phyloP scores from a whole-genome alignment of 2,113 vertebrate species.

The Ptilonorhynchus violaceus region DNA sequence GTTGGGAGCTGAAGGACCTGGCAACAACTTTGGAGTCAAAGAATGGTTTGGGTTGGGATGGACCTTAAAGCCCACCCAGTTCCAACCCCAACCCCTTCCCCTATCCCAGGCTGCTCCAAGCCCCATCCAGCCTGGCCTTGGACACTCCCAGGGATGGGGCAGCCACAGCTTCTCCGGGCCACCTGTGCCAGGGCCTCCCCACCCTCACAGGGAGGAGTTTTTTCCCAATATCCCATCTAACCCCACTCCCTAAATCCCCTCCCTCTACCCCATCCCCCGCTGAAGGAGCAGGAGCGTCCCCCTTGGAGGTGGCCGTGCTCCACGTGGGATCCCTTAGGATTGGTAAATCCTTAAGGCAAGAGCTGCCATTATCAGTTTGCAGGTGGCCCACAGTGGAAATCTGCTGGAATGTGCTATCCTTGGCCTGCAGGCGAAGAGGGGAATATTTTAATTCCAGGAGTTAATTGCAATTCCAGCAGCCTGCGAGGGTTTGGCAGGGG shows the following conservation, averaged over 20 bases:
- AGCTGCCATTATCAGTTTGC: not conserved
- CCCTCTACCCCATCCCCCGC: not conserved
- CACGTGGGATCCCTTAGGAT: not conserved
- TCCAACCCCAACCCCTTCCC: not conserved
- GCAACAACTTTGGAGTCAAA: not conserved
- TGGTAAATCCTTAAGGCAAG: not conserved
- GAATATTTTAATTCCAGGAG: constrained; percentile 3
- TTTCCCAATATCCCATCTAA: too few species aligned
- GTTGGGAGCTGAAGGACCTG: not conserved
- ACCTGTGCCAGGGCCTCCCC: not conserved
- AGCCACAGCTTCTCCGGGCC: not conserved
- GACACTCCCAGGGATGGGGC: not conserved
- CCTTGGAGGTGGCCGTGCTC: not conserved
- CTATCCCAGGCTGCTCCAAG: not conserved
- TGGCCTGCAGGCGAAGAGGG: not conserved
- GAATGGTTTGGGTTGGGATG: not conserved
- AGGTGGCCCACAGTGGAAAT: not conserved
- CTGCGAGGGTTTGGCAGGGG: not conserved
- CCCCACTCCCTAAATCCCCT: too few species aligned
- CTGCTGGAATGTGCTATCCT: not conserved
- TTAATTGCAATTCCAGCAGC: constrained; percentile 19
- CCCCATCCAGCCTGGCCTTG: not conserved
- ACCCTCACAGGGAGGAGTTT: too few species aligned
- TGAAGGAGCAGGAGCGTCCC: not conserved
- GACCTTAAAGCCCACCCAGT: not conserved